Conservation (phyloP, 1,140 invertebrate species). For the Calliphora vicina region DNA sequence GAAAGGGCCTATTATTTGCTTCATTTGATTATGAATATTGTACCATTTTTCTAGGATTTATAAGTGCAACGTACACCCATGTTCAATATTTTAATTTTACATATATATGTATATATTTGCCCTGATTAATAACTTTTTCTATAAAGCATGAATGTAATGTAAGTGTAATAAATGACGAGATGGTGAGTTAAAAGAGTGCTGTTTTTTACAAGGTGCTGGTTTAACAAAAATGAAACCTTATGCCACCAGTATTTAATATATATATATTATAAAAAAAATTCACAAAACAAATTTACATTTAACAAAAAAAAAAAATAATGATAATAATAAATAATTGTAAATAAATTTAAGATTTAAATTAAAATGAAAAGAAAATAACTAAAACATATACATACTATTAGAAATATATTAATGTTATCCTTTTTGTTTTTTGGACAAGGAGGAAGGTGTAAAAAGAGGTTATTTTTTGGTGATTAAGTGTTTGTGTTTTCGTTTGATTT, state of each 20-base stretch:
- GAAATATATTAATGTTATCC: background rate
- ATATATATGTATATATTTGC: no score
- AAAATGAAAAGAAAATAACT: background rate
- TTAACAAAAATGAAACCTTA: slow-evolving; percentile 14
- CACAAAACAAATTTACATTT: background rate
- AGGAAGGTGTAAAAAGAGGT: background rate
- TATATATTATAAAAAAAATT: background rate
- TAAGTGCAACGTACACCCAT: no score
- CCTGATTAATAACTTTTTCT: no score
- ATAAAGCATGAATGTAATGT: background rate
- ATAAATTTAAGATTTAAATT: background rate
- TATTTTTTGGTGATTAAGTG: slow-evolving; percentile 2
- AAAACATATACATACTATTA: background rate
- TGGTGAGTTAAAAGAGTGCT: background rate
- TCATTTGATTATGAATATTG: no score
- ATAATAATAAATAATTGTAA: slow-evolving; percentile 3
- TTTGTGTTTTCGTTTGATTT: background rate
- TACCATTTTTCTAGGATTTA: no score
- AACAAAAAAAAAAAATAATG: background rate
- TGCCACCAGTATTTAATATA: background rate
- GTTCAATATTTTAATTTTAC: no score
- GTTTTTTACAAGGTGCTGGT: slow-evolving; percentile 6
- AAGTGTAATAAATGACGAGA: background rate
- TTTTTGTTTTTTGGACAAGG: background rate
- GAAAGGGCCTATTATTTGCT: no score